These are phyloP conservation scores for Metopia argyrocephala DNA, from an alignment of 2,888 invertebrate genomes.

Conservation along the genomic window DNA sequence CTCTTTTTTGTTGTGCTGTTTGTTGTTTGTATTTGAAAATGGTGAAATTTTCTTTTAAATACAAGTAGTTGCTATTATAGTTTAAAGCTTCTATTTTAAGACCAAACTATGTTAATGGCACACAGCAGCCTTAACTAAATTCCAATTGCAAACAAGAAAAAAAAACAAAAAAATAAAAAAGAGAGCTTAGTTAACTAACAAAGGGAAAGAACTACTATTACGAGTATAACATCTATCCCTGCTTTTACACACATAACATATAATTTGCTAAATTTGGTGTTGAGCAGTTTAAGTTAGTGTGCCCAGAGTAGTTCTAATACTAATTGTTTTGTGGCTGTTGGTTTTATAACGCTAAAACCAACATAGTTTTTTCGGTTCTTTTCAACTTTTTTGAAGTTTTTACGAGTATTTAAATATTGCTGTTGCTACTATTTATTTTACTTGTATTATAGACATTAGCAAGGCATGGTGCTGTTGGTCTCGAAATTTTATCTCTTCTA, in stretches of 20 bases:
- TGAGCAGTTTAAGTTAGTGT: slow-evolving; percentile 1
- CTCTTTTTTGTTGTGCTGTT: slow-evolving; percentile 2
- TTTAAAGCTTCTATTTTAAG: slow-evolving; percentile 38
- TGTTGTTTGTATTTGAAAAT: slow-evolving; percentile 32
- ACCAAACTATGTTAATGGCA: slow-evolving; percentile 61
- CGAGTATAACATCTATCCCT: too few relatives aligned
- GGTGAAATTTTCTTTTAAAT: slow-evolving; percentile 45
- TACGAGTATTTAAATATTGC: too few relatives aligned
- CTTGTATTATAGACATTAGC: too few relatives aligned
- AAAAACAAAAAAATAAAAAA: too few relatives aligned
- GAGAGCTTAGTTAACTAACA: too few relatives aligned
- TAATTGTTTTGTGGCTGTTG: slow-evolving; percentile 44
- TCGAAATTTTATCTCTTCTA: too few relatives aligned
- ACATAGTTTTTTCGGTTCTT: neutral
- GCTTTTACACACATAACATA: neutral
- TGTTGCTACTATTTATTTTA: too few relatives aligned
- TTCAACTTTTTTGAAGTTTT: slow-evolving; percentile 25
- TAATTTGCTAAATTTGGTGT: neutral
- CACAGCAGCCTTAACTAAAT: slow-evolving; percentile 30
- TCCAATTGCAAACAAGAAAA: slow-evolving; percentile 19
- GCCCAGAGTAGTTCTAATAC: slow-evolving; percentile 33
- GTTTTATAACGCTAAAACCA: slow-evolving; percentile 6
- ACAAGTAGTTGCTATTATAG: slow-evolving; percentile 17
- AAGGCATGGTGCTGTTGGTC: too few relatives aligned
- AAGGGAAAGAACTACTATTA: too few relatives aligned